Evolutionary conservation across 2,888 invertebrate species (phyloP).

Genomic region (Tethea ocularis): DNA sequence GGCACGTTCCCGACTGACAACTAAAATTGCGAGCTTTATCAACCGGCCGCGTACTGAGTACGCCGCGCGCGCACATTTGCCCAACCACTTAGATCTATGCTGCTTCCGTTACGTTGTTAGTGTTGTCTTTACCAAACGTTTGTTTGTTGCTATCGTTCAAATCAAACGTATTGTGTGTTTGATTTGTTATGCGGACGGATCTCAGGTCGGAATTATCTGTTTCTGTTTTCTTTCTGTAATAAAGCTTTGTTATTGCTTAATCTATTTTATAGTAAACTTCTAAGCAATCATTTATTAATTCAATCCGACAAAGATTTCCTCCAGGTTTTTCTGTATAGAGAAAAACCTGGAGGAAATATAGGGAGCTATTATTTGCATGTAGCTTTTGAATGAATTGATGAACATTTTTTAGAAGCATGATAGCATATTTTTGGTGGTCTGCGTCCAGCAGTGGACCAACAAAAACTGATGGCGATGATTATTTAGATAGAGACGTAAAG

Average conservation of each 20-base stretch:
- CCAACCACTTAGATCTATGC: constrained; percentile 69
- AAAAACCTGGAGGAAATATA: no score
- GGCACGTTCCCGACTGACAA: constrained; percentile 71
- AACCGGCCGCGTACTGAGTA: constrained; percentile 28
- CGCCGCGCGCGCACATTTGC: constrained; percentile 66
- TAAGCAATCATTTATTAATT: no score
- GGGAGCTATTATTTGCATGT: neutral
- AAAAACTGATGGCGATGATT: no score
- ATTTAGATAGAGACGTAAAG: no score
- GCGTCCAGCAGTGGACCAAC: no score
- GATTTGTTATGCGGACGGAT: constrained; percentile 20
- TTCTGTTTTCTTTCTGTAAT: neutral
- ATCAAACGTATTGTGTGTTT: constrained; percentile 29
- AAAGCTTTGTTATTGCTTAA: no score
- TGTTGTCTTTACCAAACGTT: constrained; percentile 63
- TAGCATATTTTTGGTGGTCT: no score
- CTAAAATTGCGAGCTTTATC: constrained; percentile 77
- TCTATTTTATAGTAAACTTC: no score
- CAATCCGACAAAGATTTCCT: no score
- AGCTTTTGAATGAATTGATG: neutral
- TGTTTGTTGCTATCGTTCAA: constrained; percentile 56
- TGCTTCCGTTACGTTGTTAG: constrained; percentile 75
- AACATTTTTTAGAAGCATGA: neutral
- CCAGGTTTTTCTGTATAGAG: no score
- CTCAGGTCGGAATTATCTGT: neutral